Evolutionary conservation across 37 sponge, comb jelly and placozoan species (phyloP).

Genomic region (Spongilla lacustris): DNA sequence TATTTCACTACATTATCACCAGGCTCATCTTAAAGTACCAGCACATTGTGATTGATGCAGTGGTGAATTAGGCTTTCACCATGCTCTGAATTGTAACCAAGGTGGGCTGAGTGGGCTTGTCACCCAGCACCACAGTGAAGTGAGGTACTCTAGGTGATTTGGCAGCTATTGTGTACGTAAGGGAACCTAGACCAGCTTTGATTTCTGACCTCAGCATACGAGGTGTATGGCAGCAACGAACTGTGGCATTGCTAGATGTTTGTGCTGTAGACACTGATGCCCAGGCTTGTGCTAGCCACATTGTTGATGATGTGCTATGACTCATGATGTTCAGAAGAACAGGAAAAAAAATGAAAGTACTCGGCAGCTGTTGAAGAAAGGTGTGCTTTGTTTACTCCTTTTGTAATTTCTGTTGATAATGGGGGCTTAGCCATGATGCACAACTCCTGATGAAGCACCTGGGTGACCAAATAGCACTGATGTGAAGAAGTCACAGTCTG

Average conservation of each 20-base stretch:
- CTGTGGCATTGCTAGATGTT: conserved; percentile 46
- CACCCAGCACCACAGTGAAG: conserved; percentile 24
- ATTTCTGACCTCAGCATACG: conserved; percentile 29
- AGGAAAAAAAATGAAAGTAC: conserved; percentile 32
- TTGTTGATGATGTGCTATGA: conserved; percentile 12
- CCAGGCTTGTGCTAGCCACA: neutral
- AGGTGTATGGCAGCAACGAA: conserved; percentile 32
- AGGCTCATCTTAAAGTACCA: neutral
- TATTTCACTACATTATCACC: neutral
- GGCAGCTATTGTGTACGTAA: conserved; percentile 20
- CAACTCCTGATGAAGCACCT: neutral
- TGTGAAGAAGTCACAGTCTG: conserved; percentile 16
- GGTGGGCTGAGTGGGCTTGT: conserved; percentile 30
- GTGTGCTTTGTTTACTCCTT: conserved; percentile 17
- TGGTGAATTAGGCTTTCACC: neutral
- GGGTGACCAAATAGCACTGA: neutral
- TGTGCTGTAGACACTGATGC: conserved; percentile 38
- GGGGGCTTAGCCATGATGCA: conserved; percentile 25
- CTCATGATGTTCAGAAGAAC: conserved; percentile 11
- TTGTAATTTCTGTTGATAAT: conserved; percentile 31
- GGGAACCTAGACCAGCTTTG: conserved; percentile 32
- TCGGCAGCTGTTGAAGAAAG: conserved; percentile 7
- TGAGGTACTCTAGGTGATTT: conserved; percentile 36
- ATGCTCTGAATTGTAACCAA: conserved; percentile 28
- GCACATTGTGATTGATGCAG: conserved; percentile 19